Base-by-base conservation (phyloP, 2,888 invertebrate genomes). In the Iselma pallidipennis region DNA sequence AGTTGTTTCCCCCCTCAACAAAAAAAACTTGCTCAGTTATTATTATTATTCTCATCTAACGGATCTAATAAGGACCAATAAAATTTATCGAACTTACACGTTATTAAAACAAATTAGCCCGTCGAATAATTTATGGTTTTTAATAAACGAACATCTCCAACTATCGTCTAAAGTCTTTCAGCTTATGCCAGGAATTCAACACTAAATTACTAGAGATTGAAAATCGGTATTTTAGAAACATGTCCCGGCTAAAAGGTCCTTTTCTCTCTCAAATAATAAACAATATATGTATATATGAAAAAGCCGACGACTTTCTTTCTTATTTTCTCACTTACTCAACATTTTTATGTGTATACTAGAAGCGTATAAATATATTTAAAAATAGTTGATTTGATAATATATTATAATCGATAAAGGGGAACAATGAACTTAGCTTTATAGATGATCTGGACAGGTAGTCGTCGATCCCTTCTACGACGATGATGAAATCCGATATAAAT, bases 401-500 rank as follows among this genome's bases (percentile, higher is more conserved):
- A n/a, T n/a, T n/a, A n/a, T n/a, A n/a, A n/a, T n/a, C n/a, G n/a
- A n/a, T n/a, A n/a, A n/a, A n/a, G n/a, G n/a, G n/a, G n/a, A n/a
- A n/a, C n/a, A n/a, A n/a, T n/a, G n/a, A n/a, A n/a, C n/a, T n/a
- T n/a, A n/a, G n/a, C n/a, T n/a, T n/a, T n/a, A n/a, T n/a, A n/a
- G n/a, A n/a, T n/a, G n/a, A n/a, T n/a, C n/a, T n/a, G 29, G 55
- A 57, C 57, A 63, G 57, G 52, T 61, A 61, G 61, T 61, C 54
- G 58, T 63, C 61, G 58, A 58, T 65, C 65, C 61, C 61, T 61
- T 65, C 62, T 62, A 59, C 65, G 54, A 48, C 48, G 59, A 65
- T 62, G 65, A 65, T 65, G 65, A 65, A 65, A 65, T 65, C 62
- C 61, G 49, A 65, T 65, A 65, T 59, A 65, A 65, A 63, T 59